Conservation (phyloP, 2,113 vertebrate genomes). For the Tautogolabrus adspersus region DNA sequence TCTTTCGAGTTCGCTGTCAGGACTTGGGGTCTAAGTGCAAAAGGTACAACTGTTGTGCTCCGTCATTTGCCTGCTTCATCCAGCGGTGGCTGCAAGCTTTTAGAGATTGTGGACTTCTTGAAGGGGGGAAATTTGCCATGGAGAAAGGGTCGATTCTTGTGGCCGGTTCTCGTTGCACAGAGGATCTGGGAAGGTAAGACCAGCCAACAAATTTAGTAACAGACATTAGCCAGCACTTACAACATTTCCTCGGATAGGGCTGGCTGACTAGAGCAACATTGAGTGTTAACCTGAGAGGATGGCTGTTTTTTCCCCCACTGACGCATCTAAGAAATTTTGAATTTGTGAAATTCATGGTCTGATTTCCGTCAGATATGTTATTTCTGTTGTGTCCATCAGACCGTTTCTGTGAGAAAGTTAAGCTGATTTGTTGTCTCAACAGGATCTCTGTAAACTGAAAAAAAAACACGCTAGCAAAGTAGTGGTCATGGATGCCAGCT, state of each 20-base stretch:
- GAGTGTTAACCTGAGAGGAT: no score
- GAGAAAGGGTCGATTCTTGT: conserved; percentile 39
- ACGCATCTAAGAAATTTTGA: background rate
- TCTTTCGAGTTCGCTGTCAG: background rate
- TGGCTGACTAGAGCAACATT: background rate
- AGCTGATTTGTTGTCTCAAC: background rate
- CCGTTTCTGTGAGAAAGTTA: no score
- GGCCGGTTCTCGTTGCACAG: background rate
- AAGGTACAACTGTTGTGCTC: background rate
- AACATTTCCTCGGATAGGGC: background rate
- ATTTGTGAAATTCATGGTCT: background rate
- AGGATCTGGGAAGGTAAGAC: conserved; percentile 58
- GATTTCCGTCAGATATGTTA: no score
- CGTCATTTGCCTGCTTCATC: background rate
- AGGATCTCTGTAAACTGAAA: background rate
- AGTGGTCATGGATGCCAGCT: background rate
- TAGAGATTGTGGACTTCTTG: background rate
- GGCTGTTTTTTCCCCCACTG: background rate
- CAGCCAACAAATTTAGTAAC: background rate
- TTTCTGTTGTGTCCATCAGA: no score
- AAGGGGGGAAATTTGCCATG: conserved; percentile 48
- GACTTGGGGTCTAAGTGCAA: conserved; percentile 38
- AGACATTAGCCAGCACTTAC: background rate
- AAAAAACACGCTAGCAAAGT: background rate
- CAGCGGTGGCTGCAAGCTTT: background rate